Evolutionary conservation across 2,888 invertebrate species (phyloP), one percentile per base, ranked within the genome.

Genomic region (Pogonocherus hispidulus): DNA sequence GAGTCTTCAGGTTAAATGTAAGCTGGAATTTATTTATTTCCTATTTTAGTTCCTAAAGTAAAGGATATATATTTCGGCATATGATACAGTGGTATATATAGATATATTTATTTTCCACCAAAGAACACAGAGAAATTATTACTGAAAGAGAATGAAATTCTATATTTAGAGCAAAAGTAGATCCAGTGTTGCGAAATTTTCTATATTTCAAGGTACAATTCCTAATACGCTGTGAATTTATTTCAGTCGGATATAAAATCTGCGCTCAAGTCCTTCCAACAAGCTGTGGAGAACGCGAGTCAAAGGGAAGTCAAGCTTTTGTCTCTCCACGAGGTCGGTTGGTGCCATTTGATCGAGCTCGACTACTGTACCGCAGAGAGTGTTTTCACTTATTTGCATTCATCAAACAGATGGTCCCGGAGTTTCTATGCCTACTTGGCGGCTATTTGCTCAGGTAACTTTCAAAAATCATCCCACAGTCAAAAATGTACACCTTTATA

Each of bases 351-450:
- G 44, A 89, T 91, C 72, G 87, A 88, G 69, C 83, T 92, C 67
- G 88, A 90, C 75, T 91, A 89, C 84, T 81, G 82, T 16, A 85
- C 88, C 69, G 88, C 90, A 1, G 85, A 87, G 75, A 80, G 79
- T 49, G 87, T 87, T 35, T 89, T 91, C 75, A 79, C 84, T 8
- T 87, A 88, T 74, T 83, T 92, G 52, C 89, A 88, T 72, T 85
- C 87, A 56, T 87, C 89, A 64, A 91, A 91, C 44, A 86, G 90
- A 73, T 92, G 92, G 91, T 91, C 91, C 23, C 87, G 88, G 77
- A 87, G 88, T 68, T 91, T 91, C 78, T 92, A 92, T 79, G 86
- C 88, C 5, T 92, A 92, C 78, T 84, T 92, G 57, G 86, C 89
- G 20, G 89, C 88, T 23, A 83, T 86, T 55, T 85, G 84, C 73